Evolutionary conservation across 2,888 invertebrate species (phyloP).

Genomic region (Lamellibrachia columna): DNA sequence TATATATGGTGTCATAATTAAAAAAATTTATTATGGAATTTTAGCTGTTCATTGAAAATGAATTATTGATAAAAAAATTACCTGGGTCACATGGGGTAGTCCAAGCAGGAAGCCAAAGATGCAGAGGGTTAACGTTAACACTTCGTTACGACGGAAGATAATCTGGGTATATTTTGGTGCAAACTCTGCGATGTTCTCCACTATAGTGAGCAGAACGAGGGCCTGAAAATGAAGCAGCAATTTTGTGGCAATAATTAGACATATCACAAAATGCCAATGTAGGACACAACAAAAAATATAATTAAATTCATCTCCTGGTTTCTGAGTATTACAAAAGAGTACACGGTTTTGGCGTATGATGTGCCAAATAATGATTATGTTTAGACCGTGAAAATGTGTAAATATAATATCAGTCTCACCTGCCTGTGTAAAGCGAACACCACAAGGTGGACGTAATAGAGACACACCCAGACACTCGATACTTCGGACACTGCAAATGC

Average conservation of each 20-base stretch:
- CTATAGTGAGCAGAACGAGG: not conserved
- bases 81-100: not conserved
- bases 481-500: conserved; percentile 44
- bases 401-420: conserved; percentile 40
- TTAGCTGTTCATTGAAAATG: too few relatives aligned
- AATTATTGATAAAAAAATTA: not conserved
- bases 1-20: too few relatives aligned
- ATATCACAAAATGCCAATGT: not conserved
- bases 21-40: too few relatives aligned
- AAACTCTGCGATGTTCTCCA: not conserved
- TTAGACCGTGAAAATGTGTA: not conserved
- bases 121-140: conserved; percentile 12
- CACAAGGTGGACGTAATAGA: conserved; percentile 50
- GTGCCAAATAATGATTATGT: too few relatives aligned
- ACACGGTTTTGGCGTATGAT: too few relatives aligned
- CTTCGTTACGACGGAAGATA: not conserved
- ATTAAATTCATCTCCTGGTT: too few relatives aligned
- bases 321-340: too few relatives aligned
- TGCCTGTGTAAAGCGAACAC: conserved; percentile 54
- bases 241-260: not conserved
- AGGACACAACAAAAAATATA: too few relatives aligned
- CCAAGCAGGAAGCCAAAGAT: not conserved
- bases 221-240: not conserved
- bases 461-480: conserved; percentile 51
- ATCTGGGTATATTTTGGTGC: not conserved